Percentiles rank a stretch among this genome's conserved stretches.
Conservation (phyloP, 2,797 vertebrate species). For the Hemitrygon akajei region DNA sequence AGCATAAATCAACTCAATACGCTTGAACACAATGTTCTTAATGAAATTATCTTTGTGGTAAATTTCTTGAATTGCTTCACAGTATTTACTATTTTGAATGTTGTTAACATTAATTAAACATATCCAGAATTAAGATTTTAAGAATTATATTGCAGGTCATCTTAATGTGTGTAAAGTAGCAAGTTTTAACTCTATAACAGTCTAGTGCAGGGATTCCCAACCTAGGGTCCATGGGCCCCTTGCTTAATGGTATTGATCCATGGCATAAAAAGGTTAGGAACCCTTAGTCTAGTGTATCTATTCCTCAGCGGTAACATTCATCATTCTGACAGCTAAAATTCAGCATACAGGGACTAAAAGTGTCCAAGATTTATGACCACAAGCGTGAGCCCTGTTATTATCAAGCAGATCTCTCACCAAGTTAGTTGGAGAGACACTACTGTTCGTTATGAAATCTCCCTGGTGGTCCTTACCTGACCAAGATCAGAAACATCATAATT, state of each 20-base stretch:
- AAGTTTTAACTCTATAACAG: too few species aligned
- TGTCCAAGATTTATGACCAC: not conserved
- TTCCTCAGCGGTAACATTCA: not conserved
- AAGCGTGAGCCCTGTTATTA: too few species aligned
- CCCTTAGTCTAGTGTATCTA: too few species aligned
- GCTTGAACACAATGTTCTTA: not conserved
- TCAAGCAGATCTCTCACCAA: not conserved
- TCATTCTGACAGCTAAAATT: not conserved
- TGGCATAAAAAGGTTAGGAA: too few species aligned
- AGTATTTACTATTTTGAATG: not conserved
- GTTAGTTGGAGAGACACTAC: not conserved
- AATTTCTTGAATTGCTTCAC: not conserved
- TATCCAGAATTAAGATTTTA: not conserved
- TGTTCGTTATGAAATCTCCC: not conserved
- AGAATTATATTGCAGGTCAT: too few species aligned
- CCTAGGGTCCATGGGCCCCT: too few species aligned
- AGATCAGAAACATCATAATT: conserved; percentile 87
- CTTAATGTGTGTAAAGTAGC: too few species aligned
- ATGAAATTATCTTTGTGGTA: not conserved
- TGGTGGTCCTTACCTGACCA: conserved; percentile 71
- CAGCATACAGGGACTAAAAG: not conserved
- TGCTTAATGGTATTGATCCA: too few species aligned
- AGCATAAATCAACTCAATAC: not conserved
- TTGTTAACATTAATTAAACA: not conserved
- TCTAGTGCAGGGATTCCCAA: not conserved